Base-by-base conservation (phyloP, 1,140 invertebrate species). In the Pinna nobilis region DNA sequence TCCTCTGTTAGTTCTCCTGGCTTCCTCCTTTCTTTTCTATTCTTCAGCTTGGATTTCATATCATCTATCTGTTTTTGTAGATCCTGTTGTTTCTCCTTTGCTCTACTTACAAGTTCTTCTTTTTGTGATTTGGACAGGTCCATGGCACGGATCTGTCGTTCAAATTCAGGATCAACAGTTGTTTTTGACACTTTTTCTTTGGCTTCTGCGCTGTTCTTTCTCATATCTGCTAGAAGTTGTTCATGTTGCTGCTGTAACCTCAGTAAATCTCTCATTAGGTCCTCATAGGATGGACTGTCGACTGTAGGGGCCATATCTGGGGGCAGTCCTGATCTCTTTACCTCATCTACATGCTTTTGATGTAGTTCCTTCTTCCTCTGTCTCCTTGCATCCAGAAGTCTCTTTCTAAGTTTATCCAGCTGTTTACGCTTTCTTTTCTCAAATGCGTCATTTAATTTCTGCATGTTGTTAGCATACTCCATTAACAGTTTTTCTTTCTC, bases 351-450 rank as follows among this genome's bases (percentile, higher is more conserved):
- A 44, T 88, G 86, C 47, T 74, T 76, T 20, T 76, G 76, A 35
- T 87, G 83, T 13, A 88, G 63, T 2, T 85, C 82, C 67, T 87
- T 87, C 82, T 84, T 85, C 47, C 63, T 63, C 41, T 80, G 79
- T 30, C 86, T 76, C 7, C 86, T 71, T 39, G 75, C 68, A 20
- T 88, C 81, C 18, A 85, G 33, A 11, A 88, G 79, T 70, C 84
- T 81, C 44, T 83, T 68, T 30, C 82, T 61, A 28, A 87, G 41
- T 15, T 65, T 60, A 5, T 78, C 76, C 41, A 88, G 67, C 73
- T 86, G 81, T 41, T 84, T 64, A 32, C 81, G 79, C 61, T 88
- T 88, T 75, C 85, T 81, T 67, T 83, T 85, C 77, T 87, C 86
- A 47, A 88, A 81, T 13, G 77, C 77, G 59, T 84, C 84, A 35